A percentile compares a stretch with the other conserved stretches of the same genome.
Conservation (phyloP, 2,888 invertebrate species). For the Drosophila fulvimacula region DNA sequence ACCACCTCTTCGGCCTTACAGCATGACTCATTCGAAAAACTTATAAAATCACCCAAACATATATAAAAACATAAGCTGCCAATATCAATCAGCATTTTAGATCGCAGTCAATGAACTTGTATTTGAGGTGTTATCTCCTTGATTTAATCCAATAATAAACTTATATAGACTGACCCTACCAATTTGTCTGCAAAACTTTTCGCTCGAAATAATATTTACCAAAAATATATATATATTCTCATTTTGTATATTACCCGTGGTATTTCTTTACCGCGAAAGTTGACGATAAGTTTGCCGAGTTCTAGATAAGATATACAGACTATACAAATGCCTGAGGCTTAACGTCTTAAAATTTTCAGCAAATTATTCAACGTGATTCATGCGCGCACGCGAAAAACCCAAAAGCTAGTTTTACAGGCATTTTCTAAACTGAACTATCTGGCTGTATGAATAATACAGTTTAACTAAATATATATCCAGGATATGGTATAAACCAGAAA, state of each 20-base stretch:
- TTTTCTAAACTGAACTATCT: not conserved
- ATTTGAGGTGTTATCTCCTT: slow-evolving; percentile 20
- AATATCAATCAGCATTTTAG: not conserved
- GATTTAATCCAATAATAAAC: slow-evolving; percentile 1
- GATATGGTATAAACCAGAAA: not conserved
- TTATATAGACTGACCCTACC: not conserved
- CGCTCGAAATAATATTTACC: not conserved
- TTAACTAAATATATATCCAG: not conserved
- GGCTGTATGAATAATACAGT: not conserved
- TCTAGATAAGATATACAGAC: slow-evolving; percentile 49
- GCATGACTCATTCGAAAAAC: slow-evolving; percentile 23
- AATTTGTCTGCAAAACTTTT: slow-evolving; percentile 13
- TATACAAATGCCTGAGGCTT: slow-evolving; percentile 33
- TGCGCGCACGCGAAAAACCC: slow-evolving; percentile 13
- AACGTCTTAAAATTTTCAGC: slow-evolving; percentile 23
- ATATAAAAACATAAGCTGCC: not conserved
- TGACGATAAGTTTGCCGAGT: slow-evolving; percentile 51
- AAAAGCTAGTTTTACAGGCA: not conserved
- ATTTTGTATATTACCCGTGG: slow-evolving; percentile 4
- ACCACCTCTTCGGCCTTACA: not conserved
- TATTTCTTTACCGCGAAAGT: slow-evolving; percentile 2
- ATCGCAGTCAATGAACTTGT: slow-evolving; percentile 46
- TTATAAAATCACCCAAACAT: not conserved
- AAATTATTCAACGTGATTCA: slow-evolving; percentile 44
- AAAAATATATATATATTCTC: not conserved